Evolutionary conservation across 2,797 vertebrate genomes (phyloP), one percentile per base, ranked within the genome.

Genomic region (Halcyon smyrnensis): DNA sequence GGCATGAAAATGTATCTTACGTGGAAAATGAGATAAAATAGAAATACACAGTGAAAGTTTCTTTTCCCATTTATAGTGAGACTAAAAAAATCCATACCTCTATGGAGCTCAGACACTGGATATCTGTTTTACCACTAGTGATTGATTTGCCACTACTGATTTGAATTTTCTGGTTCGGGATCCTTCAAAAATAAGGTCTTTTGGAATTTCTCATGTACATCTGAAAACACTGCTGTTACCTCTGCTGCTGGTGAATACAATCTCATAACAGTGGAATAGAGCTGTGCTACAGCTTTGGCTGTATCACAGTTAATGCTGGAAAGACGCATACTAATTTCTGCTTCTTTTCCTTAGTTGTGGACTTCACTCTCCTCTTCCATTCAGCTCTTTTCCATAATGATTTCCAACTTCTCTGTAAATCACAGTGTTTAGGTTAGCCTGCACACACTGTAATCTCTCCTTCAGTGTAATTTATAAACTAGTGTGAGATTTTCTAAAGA

Each of bases 11-110:
- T 70, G 80, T 90, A 95, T 50, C 65, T 89, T 89, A 94, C 11
- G 9, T 89, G 69, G 77, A 96, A 97, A 97, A 97, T 93, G 54
- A 91, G 63, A 30, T 63, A 94, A 76, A 89, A 46, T 19, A 90
- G 54, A 84, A 97, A 43, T 69, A 96, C 36, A 25, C 20, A 30
- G 14, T 62, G 48, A 69, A 96, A 57, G 64, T 92, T 93, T 95
- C 36, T 88, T 94, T 94, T 48, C 32, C 37, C 32, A 69, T 93
- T 96, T 94, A 93, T n/a, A 70, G 20, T 9, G 78, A 86, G 56
- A 80, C 84, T 90, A 68, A 97, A 89, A 89, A 93, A 92, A 76
- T 76, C 46, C 81, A 12, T 76, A 50, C 21, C 36, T 93, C 65
- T 73, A 1, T 53, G 45, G 21, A 70, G 84, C 60, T 90, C 79